Conservation (phyloP, 1,140 invertebrate species). For the Nebria ingens region DNA sequence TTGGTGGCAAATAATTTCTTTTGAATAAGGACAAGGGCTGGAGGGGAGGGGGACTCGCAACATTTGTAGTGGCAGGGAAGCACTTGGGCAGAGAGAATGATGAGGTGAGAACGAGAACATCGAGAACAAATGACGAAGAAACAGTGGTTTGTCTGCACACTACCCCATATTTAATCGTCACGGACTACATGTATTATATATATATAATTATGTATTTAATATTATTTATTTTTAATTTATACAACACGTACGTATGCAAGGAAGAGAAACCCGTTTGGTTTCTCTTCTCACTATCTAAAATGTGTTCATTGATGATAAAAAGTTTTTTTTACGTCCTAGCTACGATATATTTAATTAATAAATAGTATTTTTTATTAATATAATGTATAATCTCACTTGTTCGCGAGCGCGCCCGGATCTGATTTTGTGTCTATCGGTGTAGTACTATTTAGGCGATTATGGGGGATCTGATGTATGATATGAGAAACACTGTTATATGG, state of each 20-base stretch:
- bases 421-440: neutral
- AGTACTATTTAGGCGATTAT: no score
- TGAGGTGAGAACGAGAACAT: neutral
- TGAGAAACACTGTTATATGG: no score
- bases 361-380: slow-evolving; percentile 3
- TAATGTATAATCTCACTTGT: slow-evolving; percentile 8
- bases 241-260: slow-evolving; percentile 8
- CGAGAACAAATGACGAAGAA: neutral
- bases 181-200: slow-evolving; percentile 2
- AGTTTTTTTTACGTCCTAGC: slow-evolving; percentile 5
- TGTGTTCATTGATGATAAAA: slow-evolving; percentile 9
- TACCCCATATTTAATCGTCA: neutral
- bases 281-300: neutral
- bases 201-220: slow-evolving; percentile 8
- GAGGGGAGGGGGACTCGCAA: no score
- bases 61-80: neutral
- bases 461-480: no score
- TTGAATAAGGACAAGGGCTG: no score
- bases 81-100: neutral
- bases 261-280: neutral
- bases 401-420: slow-evolving; percentile 1
- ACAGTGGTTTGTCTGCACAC: neutral
- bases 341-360: slow-evolving; percentile 9
- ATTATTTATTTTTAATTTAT: slow-evolving; percentile 10
- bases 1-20: no score